phyloP scores from a whole-genome alignment of 1,140 invertebrate species.

The Cotesia vestalis region DNA sequence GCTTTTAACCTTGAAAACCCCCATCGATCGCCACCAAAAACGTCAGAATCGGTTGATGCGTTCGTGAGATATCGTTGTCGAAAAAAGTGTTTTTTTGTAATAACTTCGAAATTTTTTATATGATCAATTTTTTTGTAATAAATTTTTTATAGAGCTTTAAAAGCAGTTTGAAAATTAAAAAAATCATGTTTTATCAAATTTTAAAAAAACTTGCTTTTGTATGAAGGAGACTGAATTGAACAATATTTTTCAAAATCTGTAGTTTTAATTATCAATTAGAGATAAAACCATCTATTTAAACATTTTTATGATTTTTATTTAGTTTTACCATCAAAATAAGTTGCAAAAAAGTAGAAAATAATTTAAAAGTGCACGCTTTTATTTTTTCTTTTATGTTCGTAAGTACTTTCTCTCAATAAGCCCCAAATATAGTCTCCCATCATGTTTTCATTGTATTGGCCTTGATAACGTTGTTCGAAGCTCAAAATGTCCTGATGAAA shows the following conservation, averaged over 20 bases:
- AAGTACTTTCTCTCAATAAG: slow-evolving; percentile 36
- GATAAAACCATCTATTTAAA: not conserved
- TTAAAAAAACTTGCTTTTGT: not conserved
- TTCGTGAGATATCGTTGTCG: too few relatives aligned
- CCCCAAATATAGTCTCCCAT: slow-evolving; percentile 50
- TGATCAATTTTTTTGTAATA: too few relatives aligned
- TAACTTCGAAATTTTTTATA: too few relatives aligned
- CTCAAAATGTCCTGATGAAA: slow-evolving; percentile 29
- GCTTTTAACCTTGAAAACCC: too few relatives aligned
- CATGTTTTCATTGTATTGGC: slow-evolving; percentile 50
- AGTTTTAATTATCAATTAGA: not conserved
- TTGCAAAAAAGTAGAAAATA: slow-evolving; percentile 2
- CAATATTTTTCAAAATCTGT: not conserved
- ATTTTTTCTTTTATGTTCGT: slow-evolving; percentile 25
- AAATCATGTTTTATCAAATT: too few relatives aligned
- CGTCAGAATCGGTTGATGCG: too few relatives aligned
- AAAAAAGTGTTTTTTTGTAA: too few relatives aligned
- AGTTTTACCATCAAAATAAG: not conserved
- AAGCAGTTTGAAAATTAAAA: too few relatives aligned
- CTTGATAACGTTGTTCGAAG: slow-evolving; percentile 43
- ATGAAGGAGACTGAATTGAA: not conserved
- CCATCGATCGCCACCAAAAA: too few relatives aligned
- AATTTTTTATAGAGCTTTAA: too few relatives aligned
- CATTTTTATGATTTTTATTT: not conserved
- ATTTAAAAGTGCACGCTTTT: slow-evolving; percentile 29